Evolutionary conservation across 2,797 vertebrate species (phyloP).

Genomic region (Gila robusta): DNA sequence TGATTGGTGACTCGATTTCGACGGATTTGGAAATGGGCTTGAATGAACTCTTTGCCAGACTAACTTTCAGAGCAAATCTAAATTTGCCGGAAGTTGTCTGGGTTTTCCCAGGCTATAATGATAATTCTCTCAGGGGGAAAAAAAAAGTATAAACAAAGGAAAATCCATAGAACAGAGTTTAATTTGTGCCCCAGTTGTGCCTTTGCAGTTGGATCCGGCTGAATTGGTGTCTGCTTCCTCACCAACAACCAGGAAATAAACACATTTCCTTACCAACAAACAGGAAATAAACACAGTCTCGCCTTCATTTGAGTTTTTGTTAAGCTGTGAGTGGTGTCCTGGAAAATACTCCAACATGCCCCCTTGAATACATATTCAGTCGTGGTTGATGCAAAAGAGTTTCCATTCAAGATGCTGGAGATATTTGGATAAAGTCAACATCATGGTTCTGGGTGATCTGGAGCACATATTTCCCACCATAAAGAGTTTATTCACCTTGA

Average conservation of each 20-base stretch:
- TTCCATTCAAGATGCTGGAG: slow-evolving; percentile 26
- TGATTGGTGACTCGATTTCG: no score
- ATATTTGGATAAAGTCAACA: slow-evolving; percentile 12
- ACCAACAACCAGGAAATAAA: slow-evolving; percentile 28
- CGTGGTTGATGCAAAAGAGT: slow-evolving; percentile 13
- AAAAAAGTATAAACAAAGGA: not conserved
- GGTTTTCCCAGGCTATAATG: not conserved
- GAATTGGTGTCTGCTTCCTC: not conserved
- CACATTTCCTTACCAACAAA: not conserved
- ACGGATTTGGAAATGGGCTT: no score
- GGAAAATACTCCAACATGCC: not conserved
- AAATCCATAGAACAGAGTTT: not conserved
- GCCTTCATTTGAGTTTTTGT: not conserved
- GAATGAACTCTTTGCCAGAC: no score
- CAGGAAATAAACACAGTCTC: not conserved
- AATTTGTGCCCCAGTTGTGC: not conserved
- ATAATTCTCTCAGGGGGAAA: not conserved
- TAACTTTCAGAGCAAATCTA: no score
- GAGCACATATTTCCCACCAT: slow-evolving; percentile 18
- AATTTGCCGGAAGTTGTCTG: no score
- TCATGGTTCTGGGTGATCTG: slow-evolving; percentile 13
- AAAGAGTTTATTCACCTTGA: slow-evolving; percentile 26
- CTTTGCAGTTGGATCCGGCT: not conserved
- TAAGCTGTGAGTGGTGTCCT: not conserved
- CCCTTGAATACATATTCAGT: not conserved